A percentile compares a stretch with the other conserved stretches of the same genome.
Conservation (phyloP, 2,888 invertebrate species). For the Autographa gamma region DNA sequence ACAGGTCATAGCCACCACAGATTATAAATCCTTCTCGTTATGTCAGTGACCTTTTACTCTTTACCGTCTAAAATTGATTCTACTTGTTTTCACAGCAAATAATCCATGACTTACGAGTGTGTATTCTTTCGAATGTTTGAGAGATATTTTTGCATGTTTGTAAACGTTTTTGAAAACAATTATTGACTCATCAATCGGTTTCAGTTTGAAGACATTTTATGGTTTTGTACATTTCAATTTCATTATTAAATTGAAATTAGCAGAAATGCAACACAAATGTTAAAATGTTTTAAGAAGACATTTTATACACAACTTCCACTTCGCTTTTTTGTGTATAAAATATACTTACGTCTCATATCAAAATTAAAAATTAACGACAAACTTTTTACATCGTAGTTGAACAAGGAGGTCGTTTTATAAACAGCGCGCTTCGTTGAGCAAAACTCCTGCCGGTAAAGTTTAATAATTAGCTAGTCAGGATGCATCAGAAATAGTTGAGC, state of each 20-base stretch:
- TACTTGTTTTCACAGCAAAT: conserved; percentile 28
- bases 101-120: conserved; percentile 21
- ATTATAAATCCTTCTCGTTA: conserved; percentile 49
- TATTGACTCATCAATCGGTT: background rate
- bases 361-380: conserved; percentile 31
- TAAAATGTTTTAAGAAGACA: conserved; percentile 12
- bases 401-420: conserved; percentile 44
- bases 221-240: background rate
- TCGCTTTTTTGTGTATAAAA: conserved; percentile 11
- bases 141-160: conserved; percentile 12
- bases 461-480: conserved; percentile 40
- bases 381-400: conserved; percentile 26
- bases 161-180: background rate
- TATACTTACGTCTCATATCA: conserved; percentile 30
- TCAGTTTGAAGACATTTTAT: background rate
- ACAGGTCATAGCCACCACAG: conserved; percentile 51
- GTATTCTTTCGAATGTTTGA: conserved; percentile 33
- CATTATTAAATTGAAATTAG: background rate
- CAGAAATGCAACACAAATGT: background rate
- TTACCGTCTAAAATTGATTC: conserved; percentile 41
- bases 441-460: conserved; percentile 44
- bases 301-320: conserved; percentile 7
- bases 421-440: conserved; percentile 19
- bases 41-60: conserved; percentile 50
- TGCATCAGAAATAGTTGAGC: conserved; percentile 13